Conservation (phyloP, 2,888 invertebrate species). For the Meteorus cinctellus region DNA sequence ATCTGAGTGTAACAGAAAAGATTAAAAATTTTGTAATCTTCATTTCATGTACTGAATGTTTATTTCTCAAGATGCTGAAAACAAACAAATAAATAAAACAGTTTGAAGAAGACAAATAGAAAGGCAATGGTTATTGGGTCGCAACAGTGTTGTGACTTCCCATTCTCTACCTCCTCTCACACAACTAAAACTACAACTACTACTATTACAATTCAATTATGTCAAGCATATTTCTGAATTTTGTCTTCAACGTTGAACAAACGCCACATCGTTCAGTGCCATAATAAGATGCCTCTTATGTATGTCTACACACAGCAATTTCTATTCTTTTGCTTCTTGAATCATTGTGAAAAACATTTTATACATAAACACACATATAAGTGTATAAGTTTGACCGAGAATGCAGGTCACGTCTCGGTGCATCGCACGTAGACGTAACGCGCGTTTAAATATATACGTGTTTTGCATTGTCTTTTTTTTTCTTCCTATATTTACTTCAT, state of each 20-base stretch:
- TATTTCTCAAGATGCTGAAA: background rate
- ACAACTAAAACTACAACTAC: no score
- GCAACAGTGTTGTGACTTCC: background rate
- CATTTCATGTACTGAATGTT: background rate
- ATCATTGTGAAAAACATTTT: conserved; percentile 47
- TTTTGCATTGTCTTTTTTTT: conserved; percentile 20
- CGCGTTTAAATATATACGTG: conserved; percentile 21
- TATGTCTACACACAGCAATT: conserved; percentile 34
- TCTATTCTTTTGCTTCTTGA: conserved; percentile 42
- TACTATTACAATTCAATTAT: background rate
- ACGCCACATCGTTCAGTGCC: conserved; percentile 26
- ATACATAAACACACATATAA: background rate
- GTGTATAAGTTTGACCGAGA: conserved; percentile 40
- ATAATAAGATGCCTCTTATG: conserved; percentile 43
- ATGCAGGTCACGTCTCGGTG: conserved; percentile 52
- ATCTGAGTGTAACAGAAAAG: background rate
- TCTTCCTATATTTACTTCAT: background rate
- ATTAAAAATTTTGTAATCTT: background rate
- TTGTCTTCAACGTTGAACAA: background rate
- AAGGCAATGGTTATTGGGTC: conserved; percentile 1
- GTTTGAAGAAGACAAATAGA: background rate
- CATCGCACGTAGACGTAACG: conserved; percentile 41
- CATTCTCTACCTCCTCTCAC: no score
- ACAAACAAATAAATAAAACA: background rate
- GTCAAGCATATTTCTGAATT: conserved; percentile 3